A percentile compares a stretch with the other conserved stretches of the same genome.
Evolutionary conservation across 2,797 vertebrate species (phyloP).

Genomic region (Lithobates sylvaticus): DNA sequence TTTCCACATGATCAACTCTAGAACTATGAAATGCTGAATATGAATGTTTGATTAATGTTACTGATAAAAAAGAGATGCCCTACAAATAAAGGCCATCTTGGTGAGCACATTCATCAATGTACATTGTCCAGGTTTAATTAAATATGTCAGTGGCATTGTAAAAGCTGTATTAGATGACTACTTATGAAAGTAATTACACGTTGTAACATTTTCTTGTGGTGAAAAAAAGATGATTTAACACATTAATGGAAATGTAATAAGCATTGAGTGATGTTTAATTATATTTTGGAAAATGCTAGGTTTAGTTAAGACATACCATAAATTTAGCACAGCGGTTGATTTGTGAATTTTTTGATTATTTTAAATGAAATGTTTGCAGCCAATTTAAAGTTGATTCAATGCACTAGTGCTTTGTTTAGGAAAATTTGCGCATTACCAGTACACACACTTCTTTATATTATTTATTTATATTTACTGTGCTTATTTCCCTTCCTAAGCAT

Average conservation of each 20-base stretch:
- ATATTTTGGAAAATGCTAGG: background rate
- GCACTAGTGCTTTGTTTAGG: too few species aligned
- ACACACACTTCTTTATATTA: too few species aligned
- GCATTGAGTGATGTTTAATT: conserved; percentile 13
- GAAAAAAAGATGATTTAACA: background rate
- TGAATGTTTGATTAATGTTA: background rate
- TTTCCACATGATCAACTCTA: background rate
- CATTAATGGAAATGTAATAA: background rate
- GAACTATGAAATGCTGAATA: background rate
- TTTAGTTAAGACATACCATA: background rate
- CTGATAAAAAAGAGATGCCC: background rate
- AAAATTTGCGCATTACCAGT: too few species aligned
- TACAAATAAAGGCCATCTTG: background rate
- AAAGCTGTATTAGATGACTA: conserved; percentile 10
- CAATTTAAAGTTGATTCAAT: too few species aligned
- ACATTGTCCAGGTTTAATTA: conserved; percentile 17
- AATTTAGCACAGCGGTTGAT: background rate
- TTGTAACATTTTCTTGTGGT: background rate
- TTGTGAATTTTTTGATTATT: background rate
- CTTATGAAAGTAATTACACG: conserved; percentile 19
- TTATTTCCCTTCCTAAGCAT: too few species aligned
- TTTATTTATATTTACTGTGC: too few species aligned
- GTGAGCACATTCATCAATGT: background rate
- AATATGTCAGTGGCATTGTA: conserved; percentile 9
- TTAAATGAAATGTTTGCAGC: too few species aligned